Conservation (phyloP, 2,888 invertebrate genomes). For the Drosophila quinaria region DNA sequence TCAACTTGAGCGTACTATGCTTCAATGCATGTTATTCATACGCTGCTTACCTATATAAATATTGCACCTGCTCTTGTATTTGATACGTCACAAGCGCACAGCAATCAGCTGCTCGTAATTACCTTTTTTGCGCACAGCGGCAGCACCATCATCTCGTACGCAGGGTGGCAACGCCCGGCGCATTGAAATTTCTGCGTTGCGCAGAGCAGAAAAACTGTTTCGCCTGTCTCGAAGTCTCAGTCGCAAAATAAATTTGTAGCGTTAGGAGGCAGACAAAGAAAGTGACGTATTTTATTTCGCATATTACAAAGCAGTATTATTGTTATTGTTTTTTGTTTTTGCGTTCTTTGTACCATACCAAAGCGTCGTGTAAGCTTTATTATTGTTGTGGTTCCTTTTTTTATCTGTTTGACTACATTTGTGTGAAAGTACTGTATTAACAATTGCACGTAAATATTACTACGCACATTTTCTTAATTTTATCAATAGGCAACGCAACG, state of each 20-base stretch:
- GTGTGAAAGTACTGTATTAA: slow-evolving; percentile 31
- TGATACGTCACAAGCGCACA: background rate
- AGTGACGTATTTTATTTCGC: slow-evolving; percentile 37
- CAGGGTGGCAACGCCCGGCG: slow-evolving; percentile 40
- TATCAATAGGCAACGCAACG: slow-evolving; percentile 5
- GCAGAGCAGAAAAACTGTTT: slow-evolving; percentile 46
- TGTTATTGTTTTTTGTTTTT: slow-evolving; percentile 58
- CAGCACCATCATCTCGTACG: slow-evolving; percentile 21
- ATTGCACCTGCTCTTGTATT: background rate
- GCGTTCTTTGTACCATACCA: slow-evolving; percentile 22
- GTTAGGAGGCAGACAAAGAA: slow-evolving; percentile 19
- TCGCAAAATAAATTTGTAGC: slow-evolving; percentile 66
- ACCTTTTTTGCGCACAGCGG: slow-evolving; percentile 29
- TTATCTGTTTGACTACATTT: slow-evolving; percentile 7
- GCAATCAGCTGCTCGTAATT: slow-evolving; percentile 24
- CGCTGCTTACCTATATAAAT: background rate
- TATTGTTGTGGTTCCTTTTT: slow-evolving; percentile 12
- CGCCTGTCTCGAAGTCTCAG: slow-evolving; percentile 37
- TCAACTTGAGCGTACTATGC: too few species aligned
- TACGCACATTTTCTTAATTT: slow-evolving; percentile 8
- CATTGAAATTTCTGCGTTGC: slow-evolving; percentile 51
- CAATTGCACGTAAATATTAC: slow-evolving; percentile 12
- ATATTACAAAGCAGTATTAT: slow-evolving; percentile 67
- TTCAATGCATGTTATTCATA: background rate
- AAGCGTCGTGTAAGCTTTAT: slow-evolving; percentile 23